Percentiles rank a stretch among this genome's conserved stretches.
phyloP scores from a whole-genome alignment of 1,140 invertebrate species.

The Alviniconcha marisindica region DNA sequence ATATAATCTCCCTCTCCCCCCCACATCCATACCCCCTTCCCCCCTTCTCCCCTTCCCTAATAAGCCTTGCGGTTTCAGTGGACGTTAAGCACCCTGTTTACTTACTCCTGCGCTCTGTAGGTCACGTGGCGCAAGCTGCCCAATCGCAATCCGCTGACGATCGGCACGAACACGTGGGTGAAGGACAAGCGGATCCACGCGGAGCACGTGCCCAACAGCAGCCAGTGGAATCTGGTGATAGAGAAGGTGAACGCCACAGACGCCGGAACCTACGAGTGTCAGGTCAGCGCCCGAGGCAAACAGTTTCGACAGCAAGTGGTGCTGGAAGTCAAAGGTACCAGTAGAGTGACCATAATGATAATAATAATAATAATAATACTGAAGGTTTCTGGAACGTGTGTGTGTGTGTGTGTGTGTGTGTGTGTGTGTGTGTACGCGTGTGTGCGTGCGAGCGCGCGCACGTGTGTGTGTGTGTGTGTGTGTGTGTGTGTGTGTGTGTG shows the following conservation, averaged over 20 bases:
- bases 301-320: conserved; percentile 41
- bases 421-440: too few species aligned
- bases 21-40: not conserved
- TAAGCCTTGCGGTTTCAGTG: not conserved
- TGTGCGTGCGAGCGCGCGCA: too few species aligned
- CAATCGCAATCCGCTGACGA: conserved; percentile 45
- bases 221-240: conserved; percentile 55
- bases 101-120: conserved; percentile 20
- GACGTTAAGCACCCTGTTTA: not conserved
- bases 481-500: not conserved
- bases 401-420: too few species aligned
- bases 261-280: conserved; percentile 49
- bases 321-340: conserved; percentile 50
- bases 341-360: too few species aligned
- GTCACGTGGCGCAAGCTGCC: conserved; percentile 54
- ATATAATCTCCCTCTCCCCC: not conserved
- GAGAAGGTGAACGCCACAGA: conserved; percentile 41
- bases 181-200: conserved; percentile 48
- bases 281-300: conserved; percentile 44
- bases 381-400: too few species aligned
- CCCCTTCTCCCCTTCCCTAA: not conserved
- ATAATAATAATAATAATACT: too few species aligned
- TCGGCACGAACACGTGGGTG: conserved; percentile 48
- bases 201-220: conserved; percentile 58
- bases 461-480: too few species aligned